Conservation (phyloP, 2,113 vertebrate species). For the Mustelus asterias region DNA sequence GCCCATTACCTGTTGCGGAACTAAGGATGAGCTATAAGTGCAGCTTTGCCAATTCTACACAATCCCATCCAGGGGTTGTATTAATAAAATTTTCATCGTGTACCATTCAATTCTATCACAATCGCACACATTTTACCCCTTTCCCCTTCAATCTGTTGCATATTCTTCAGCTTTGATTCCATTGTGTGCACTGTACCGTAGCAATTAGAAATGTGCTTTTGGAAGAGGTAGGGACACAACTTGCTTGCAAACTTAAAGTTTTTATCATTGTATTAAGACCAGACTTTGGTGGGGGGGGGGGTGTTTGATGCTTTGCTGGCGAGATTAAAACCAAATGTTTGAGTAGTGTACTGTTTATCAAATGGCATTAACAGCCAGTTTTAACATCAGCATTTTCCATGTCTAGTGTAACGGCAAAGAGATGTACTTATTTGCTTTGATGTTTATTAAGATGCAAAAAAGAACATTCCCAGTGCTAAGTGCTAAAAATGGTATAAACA, state of each 20-base stretch:
- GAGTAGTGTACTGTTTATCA: background rate
- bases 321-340: background rate
- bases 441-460: background rate
- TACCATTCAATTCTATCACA: background rate
- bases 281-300: background rate
- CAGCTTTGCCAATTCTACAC: background rate
- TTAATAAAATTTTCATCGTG: background rate
- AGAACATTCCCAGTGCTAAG: background rate
- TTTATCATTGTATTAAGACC: background rate
- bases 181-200: background rate
- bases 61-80: background rate
- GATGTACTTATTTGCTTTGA: background rate
- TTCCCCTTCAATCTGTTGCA: background rate
- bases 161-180: background rate
- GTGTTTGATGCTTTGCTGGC: too few relatives aligned
- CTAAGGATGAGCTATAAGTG: background rate
- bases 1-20: background rate
- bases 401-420: background rate
- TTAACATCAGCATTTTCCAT: background rate
- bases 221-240: background rate
- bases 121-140: background rate
- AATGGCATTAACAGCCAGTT: background rate
- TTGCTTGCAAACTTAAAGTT: background rate
- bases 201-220: background rate
- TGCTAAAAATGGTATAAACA: background rate